phyloP scores from a whole-genome alignment of 2,888 invertebrate genomes.

The Phorcus lineatus region DNA sequence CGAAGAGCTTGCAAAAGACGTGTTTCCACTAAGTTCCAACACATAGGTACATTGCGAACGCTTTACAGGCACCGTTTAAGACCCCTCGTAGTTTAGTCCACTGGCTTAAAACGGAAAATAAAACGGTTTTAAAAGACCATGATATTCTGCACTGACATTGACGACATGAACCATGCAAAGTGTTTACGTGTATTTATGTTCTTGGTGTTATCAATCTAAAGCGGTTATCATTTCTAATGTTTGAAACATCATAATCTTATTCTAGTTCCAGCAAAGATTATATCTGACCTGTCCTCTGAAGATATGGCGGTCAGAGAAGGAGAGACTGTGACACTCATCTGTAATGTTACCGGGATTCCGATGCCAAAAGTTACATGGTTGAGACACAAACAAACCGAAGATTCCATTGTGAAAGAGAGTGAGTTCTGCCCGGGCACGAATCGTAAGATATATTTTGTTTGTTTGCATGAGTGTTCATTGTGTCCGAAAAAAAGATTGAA shows the following conservation, averaged over 20 bases:
- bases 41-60: too few species aligned
- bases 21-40: too few species aligned
- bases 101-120: too few species aligned
- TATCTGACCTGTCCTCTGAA: slow-evolving; percentile 86
- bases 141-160: too few species aligned
- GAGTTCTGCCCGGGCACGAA: slow-evolving; percentile 51
- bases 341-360: slow-evolving; percentile 85
- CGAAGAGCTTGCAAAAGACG: too few species aligned
- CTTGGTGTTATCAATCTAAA: too few species aligned
- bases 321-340: slow-evolving; percentile 91
- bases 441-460: slow-evolving; percentile 42
- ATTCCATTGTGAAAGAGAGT: slow-evolving; percentile 45
- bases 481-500: background rate
- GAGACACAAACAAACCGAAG: slow-evolving; percentile 39
- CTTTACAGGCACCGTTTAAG: too few species aligned
- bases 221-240: too few species aligned
- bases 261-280: slow-evolving; percentile 93
- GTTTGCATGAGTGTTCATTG: background rate
- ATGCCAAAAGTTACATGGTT: slow-evolving; percentile 94
- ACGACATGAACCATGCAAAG: too few species aligned
- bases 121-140: too few species aligned
- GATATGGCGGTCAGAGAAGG: slow-evolving; percentile 94
- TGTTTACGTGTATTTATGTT: too few species aligned
- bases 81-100: too few species aligned
- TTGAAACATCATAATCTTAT: slow-evolving; percentile 48